Evolutionary conservation across 2,888 invertebrate species (phyloP), one percentile per base, ranked within the genome.

Genomic region (Mystacides longicornis): DNA sequence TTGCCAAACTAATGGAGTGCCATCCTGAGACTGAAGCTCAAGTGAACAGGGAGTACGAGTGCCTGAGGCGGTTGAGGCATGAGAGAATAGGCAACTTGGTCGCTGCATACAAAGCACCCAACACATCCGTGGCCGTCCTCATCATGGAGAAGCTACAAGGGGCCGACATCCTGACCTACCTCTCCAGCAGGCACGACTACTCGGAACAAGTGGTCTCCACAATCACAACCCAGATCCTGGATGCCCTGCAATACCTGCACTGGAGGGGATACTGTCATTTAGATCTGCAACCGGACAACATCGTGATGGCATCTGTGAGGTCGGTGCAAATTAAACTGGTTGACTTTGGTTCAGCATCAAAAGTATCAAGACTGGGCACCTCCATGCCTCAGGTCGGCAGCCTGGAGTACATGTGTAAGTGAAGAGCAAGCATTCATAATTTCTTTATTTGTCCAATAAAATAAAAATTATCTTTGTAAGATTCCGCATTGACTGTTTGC

Each of bases 231-330:
- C 97, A 98, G 75, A 74, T 93, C 1, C 72, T 94, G 55, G 93
- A 95, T 66, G 96, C 86, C 1, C 74, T 97, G 1, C 95, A 96
- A 71, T 98, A 95, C 71, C 75, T 99, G 42, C 97, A 98, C 71
- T 95, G 95, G 89, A 81, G 92, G 65, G 94, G 94, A 2, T 84
- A 86, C 63, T 89, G 89, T 64, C 93, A 94, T 69, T 73, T 95
- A 59, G 89, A 95, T 69, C 76, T 96, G 49, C 93, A 97, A 70
- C 97, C 97, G 0, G 94, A 95, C 68, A 98, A 98, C 71, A 82
- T 98, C 21, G 91, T 96, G 2, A 91, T 97, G 87, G 84, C 89
- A 1, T 86, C 87, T 0, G 86, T 92, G 16, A 78, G 93, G 62
- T 86, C 88, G 0, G 82, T 89, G 7, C 87, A 92, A 70, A 82